These are phyloP conservation scores for Drosophila putrida DNA, from an alignment of 2,888 invertebrate genomes.

Conservation along the genomic window DNA sequence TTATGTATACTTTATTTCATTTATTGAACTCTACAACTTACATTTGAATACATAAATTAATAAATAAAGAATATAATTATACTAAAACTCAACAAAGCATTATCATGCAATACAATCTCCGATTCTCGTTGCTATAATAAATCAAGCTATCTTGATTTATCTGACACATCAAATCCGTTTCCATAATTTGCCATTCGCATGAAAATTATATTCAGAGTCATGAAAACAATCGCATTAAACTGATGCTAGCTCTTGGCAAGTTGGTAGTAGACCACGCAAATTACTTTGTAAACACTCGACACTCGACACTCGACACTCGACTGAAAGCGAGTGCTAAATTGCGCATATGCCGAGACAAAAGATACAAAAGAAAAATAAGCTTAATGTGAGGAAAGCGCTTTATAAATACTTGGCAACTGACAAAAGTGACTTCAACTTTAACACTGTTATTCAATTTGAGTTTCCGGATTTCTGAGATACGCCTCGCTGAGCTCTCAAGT, in stretches of 20 bases:
- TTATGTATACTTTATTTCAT: too few relatives aligned
- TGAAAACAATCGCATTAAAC: constrained; percentile 49
- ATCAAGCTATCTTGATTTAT: constrained; percentile 23
- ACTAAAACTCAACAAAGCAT: background rate
- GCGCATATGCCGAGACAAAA: constrained; percentile 64
- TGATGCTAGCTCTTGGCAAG: constrained; percentile 31
- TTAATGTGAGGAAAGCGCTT: constrained; percentile 66
- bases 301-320: background rate
- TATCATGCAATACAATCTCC: background rate
- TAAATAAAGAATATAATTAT: too few relatives aligned
- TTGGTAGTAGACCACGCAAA: constrained; percentile 48
- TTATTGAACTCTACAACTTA: too few relatives aligned
- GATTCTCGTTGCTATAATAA: constrained; percentile 8
- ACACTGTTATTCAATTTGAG: constrained; percentile 70
- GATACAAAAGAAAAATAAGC: constrained; percentile 63
- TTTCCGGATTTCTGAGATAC: constrained; percentile 40
- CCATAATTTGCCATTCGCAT: constrained; percentile 15
- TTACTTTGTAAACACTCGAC: constrained; percentile 64
- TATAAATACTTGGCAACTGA: constrained; percentile 71
- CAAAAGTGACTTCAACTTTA: constrained; percentile 60
- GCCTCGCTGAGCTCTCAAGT: constrained; percentile 29
- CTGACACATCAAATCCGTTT: constrained; percentile 19
- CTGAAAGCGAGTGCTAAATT: constrained; percentile 54
- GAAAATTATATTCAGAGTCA: constrained; percentile 31
- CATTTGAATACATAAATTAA: too few relatives aligned